phyloP scores from a whole-genome alignment of 30 jellyfish, hydroid and myxozoan species.

The Cassiopea xamachana region DNA sequence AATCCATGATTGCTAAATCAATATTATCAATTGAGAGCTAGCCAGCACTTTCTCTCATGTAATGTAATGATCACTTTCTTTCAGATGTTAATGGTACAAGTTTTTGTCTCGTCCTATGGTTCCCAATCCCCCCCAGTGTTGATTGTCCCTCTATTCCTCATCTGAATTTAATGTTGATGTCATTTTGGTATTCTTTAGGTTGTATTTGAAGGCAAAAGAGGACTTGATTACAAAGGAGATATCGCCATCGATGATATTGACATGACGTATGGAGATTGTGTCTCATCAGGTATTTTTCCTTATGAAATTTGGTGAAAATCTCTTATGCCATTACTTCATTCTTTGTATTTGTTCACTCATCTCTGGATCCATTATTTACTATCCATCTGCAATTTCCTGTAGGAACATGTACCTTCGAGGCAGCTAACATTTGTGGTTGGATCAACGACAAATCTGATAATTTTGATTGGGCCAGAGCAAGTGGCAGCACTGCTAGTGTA shows the following conservation, averaged over 20 bases:
- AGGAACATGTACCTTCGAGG: conserved; percentile 96
- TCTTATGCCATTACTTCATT: background rate
- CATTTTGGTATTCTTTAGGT: conserved; percentile 52
- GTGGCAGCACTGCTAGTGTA: conserved; percentile 85
- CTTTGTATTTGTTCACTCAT: background rate
- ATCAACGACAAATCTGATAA: conserved; percentile 73
- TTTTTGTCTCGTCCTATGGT: too few species aligned
- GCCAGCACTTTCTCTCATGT: too few species aligned
- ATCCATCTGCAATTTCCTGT: background rate
- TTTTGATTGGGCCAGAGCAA: conserved; percentile 85
- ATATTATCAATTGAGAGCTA: too few species aligned
- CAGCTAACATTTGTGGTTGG: conserved; percentile 93
- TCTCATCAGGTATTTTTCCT: conserved; percentile 78
- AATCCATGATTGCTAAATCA: too few species aligned
- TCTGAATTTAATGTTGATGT: background rate
- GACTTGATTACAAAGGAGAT: conserved; percentile 88
- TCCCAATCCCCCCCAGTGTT: too few species aligned
- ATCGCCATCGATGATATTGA: conserved; percentile 97
- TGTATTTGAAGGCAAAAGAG: conserved; percentile 92
- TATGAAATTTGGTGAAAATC: too few species aligned
- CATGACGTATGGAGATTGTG: conserved; percentile 90
- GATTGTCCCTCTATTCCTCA: too few species aligned
- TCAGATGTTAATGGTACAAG: too few species aligned
- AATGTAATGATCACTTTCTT: too few species aligned
- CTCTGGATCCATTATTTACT: background rate